Conservation (phyloP, 2,888 invertebrate genomes). For the Pedicia rivosa region DNA sequence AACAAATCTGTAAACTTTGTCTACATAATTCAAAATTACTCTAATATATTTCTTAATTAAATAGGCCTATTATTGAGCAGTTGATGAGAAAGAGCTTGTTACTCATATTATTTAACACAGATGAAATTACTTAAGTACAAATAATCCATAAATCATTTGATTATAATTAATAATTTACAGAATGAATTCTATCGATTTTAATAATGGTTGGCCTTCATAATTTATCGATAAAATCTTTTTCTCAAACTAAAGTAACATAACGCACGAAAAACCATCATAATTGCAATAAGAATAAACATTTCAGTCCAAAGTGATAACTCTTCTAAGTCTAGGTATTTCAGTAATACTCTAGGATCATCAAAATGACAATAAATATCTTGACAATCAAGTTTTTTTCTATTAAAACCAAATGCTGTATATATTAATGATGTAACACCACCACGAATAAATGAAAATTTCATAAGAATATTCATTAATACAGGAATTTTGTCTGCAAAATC, state of each 20-base stretch:
- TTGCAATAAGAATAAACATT: constrained; percentile 33
- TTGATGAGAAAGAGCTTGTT: too few relatives aligned
- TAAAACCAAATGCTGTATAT: constrained; percentile 45
- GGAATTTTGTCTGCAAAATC: constrained; percentile 50
- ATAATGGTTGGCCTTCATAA: too few relatives aligned
- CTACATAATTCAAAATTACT: too few relatives aligned
- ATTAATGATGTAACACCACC: constrained; percentile 47
- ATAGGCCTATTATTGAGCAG: too few relatives aligned
- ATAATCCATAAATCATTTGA: too few relatives aligned
- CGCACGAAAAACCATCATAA: constrained; percentile 39
- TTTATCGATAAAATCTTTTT: constrained; percentile 27
- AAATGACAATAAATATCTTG: constrained; percentile 47
- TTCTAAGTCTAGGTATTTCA: constrained; percentile 43
- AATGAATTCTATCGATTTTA: too few relatives aligned
- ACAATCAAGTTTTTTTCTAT: constrained; percentile 38
- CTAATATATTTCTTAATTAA: too few relatives aligned
- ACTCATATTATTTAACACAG: too few relatives aligned
- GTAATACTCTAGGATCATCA: constrained; percentile 42
- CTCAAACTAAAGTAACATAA: constrained; percentile 40
- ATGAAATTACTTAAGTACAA: too few relatives aligned
- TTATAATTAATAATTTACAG: too few relatives aligned
- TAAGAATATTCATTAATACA: constrained; percentile 39
- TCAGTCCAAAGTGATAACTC: constrained; percentile 40
- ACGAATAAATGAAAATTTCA: constrained; percentile 49
- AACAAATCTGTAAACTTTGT: too few relatives aligned